Conservation (phyloP, 2,113 vertebrate genomes). For the Eptatretus burgeri region DNA sequence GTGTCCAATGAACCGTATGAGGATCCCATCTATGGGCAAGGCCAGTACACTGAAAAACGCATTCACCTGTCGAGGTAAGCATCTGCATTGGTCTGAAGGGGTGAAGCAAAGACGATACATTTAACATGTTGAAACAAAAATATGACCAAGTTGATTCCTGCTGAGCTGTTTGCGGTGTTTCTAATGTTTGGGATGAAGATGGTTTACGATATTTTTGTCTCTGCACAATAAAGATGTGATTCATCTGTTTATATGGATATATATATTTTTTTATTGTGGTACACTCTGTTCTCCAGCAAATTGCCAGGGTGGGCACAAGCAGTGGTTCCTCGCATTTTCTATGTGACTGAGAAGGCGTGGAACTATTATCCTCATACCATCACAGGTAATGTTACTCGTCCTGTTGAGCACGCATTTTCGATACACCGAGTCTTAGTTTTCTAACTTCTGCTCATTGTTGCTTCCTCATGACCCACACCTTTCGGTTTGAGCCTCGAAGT, state of each 20-base stretch:
- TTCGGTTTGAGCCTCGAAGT: too few species aligned
- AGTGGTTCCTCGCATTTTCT: constrained; percentile 24
- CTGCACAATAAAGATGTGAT: neutral
- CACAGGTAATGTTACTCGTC: constrained; percentile 16
- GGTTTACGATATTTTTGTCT: neutral
- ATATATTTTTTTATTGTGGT: neutral
- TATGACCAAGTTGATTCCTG: too few species aligned
- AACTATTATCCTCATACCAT: constrained; percentile 31
- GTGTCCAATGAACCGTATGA: constrained; percentile 32
- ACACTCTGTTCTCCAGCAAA: constrained; percentile 15
- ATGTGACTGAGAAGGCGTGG: constrained; percentile 27
- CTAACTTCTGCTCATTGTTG: too few species aligned
- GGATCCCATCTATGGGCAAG: constrained; percentile 32
- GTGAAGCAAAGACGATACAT: neutral
- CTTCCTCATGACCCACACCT: too few species aligned
- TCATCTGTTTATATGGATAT: rapidly evolving
- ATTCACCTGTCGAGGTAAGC: constrained; percentile 54
- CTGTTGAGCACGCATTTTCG: neutral
- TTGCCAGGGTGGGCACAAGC: constrained; percentile 25
- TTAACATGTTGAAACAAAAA: too few species aligned
- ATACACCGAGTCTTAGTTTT: too few species aligned
- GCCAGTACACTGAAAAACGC: constrained; percentile 52
- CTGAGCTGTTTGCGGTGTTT: too few species aligned
- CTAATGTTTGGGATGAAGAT: neutral
- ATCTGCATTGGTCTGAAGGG: neutral